A percentile compares a stretch with the other conserved stretches of the same genome.
phyloP scores from a whole-genome alignment of 2,113 vertebrate species.

The Jaculus jaculus region DNA sequence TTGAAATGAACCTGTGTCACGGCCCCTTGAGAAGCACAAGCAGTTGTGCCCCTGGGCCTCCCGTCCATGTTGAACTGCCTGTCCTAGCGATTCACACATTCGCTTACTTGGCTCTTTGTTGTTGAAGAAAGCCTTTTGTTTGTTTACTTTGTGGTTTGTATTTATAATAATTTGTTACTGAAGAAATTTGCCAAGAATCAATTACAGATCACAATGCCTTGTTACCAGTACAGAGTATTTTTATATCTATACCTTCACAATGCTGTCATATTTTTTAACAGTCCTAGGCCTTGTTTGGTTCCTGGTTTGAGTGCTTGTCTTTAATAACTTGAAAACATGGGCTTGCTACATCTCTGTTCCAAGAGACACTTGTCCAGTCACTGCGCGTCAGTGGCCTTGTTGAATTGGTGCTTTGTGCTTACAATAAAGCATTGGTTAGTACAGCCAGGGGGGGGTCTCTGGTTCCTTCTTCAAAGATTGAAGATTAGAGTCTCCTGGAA shows the following conservation, averaged over 20 bases:
- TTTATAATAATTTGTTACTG: slow-evolving; percentile 84
- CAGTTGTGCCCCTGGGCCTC: slow-evolving; percentile 73
- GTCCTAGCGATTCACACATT: slow-evolving; percentile 75
- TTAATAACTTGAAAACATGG: slow-evolving; percentile 81
- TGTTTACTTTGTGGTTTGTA: slow-evolving; percentile 80
- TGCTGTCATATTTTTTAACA: slow-evolving; percentile 80
- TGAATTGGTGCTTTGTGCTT: slow-evolving; percentile 83
- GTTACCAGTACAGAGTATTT: slow-evolving; percentile 81
- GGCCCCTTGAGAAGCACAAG: slow-evolving; percentile 80
- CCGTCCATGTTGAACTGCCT: slow-evolving; percentile 77
- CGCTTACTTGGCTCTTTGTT: slow-evolving; percentile 75
- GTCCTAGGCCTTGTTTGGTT: slow-evolving; percentile 77
- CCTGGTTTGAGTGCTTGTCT: slow-evolving; percentile 80
- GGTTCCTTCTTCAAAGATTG: slow-evolving; percentile 47
- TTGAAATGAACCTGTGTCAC: slow-evolving; percentile 72
- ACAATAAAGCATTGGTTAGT: slow-evolving; percentile 84
- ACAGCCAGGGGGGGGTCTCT: slow-evolving; percentile 73
- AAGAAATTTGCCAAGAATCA: slow-evolving; percentile 79
- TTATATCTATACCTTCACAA: slow-evolving; percentile 79
- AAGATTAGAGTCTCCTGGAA: slow-evolving; percentile 29
- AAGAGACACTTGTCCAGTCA: slow-evolving; percentile 83
- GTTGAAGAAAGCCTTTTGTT: slow-evolving; percentile 67
- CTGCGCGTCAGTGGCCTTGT: slow-evolving; percentile 80
- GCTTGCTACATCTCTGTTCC: slow-evolving; percentile 85
- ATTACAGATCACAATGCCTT: slow-evolving; percentile 78